Conservation (phyloP, 1,140 invertebrate species). For the Trypoxylus dichotomus region DNA sequence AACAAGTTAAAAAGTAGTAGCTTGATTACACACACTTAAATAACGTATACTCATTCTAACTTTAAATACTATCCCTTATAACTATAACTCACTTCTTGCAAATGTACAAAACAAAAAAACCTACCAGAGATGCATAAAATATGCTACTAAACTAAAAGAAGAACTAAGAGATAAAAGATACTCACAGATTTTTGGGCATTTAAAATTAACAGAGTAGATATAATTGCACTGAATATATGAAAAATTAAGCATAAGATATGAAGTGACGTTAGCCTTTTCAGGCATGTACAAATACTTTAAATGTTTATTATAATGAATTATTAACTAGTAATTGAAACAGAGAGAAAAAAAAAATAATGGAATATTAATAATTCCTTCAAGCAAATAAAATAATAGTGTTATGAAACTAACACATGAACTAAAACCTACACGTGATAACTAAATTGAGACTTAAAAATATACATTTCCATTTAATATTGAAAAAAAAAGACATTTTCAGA, state of each 20-base stretch:
- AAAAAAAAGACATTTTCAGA: neutral
- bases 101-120: neutral
- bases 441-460: neutral
- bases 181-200: neutral
- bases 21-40: neutral
- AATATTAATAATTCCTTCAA: neutral
- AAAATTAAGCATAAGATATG: neutral
- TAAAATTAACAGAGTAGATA: neutral
- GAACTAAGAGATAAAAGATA: neutral
- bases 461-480: neutral
- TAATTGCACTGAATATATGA: neutral
- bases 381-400: neutral
- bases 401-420: neutral
- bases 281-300: neutral
- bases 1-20: conserved; percentile 3
- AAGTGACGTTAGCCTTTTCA: neutral
- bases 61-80: neutral
- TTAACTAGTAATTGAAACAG: neutral
- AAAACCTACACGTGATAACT: neutral
- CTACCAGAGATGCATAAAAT: neutral
- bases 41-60: neutral
- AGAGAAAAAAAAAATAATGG: neutral
- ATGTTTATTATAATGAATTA: neutral
- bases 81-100: neutral
- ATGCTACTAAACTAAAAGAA: neutral